Base-by-base conservation (phyloP, 1,140 invertebrate species). In the Myzus persicae region DNA sequence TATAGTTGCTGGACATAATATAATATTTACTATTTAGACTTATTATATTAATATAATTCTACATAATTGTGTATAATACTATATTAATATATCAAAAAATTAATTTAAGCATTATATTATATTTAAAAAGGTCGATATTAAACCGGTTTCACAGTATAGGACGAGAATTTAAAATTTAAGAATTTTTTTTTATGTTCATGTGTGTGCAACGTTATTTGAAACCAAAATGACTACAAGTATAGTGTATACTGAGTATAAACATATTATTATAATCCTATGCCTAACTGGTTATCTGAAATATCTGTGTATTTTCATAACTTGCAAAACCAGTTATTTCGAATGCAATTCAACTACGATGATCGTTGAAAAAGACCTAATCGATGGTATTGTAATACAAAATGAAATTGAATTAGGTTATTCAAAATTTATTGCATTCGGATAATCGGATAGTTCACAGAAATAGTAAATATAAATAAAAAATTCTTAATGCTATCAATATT, bases 291-390 rank as follows among this genome's bases (percentile, higher is more conserved):
- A 54, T 18, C 26, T 48, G 20, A 89, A 90, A 40, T 90, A 90
- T 51, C 48, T 40, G 40, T 31, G 38, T 40, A 38, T 90, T n/a
- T 46, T 76, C 42, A 81, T 76, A 91, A 91, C 54, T 81, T 76
- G 90, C 59, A 81, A 91, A 91, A 91, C 90, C 90, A 91, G 90
- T 91, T 90, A 51, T 89, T 91, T 81, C 18, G 31, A 54, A 54
- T 40, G 22, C n/a, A 36, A 88, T 88, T 44, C 84, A 85, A 36
- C 20, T 36, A 31, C 24, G 54, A 38, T 1, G 31, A 40, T 48
- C 31, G 20, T 20, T 48, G 14, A 18, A 88, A 42, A 44, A 85
- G 1, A 85, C 11, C 36, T 85, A 85, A 85, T 44, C 40, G 42
- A 44, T 40, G 26, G 40, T 76, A 76, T 85, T 84, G 40, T 85